Conservation (phyloP, 2,797 vertebrate genomes). For the Fistularia commersonii region DNA sequence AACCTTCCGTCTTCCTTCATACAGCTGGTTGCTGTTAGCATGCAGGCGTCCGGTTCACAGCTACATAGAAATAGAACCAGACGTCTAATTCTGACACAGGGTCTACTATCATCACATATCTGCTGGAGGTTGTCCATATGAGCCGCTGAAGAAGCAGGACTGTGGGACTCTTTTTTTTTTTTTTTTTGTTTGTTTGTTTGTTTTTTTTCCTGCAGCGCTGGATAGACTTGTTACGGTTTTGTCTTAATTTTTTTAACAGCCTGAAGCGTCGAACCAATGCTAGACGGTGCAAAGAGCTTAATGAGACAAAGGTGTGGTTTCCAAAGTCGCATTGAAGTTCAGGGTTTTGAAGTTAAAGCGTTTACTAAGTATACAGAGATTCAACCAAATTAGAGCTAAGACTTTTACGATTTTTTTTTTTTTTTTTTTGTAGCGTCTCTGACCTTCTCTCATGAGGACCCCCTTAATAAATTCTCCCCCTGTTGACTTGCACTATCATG, state of each 20-base stretch:
- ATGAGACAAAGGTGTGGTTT: conserved; percentile 10
- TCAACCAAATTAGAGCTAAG: conserved; percentile 39
- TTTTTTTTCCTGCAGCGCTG: conserved; percentile 36
- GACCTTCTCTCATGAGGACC: conserved; percentile 14
- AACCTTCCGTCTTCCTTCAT: too few relatives aligned
- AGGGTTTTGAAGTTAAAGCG: conserved; percentile 34
- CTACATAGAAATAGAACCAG: too few relatives aligned
- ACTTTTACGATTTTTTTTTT: background rate
- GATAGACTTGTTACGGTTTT: conserved; percentile 4
- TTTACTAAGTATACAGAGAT: conserved; percentile 33
- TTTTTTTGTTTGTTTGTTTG: conserved; percentile 1
- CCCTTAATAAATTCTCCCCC: conserved; percentile 28
- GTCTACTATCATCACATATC: conserved; percentile 37
- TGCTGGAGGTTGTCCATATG: conserved; percentile 40
- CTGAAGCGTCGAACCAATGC: conserved; percentile 18
- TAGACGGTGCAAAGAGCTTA: conserved; percentile 40
- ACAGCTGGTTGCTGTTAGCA: too few relatives aligned
- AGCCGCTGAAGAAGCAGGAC: background rate
- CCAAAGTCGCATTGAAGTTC: conserved; percentile 19
- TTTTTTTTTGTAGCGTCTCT: conserved; percentile 15
- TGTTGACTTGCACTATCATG: conserved; percentile 53
- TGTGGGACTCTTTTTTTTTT: too few relatives aligned
- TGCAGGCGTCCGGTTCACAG: too few relatives aligned
- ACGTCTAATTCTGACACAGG: conserved; percentile 14
- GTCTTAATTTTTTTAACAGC: background rate